Evolutionary conservation across 2,113 vertebrate species (phyloP).

Genomic region (Nyctereutes procyonoides): DNA sequence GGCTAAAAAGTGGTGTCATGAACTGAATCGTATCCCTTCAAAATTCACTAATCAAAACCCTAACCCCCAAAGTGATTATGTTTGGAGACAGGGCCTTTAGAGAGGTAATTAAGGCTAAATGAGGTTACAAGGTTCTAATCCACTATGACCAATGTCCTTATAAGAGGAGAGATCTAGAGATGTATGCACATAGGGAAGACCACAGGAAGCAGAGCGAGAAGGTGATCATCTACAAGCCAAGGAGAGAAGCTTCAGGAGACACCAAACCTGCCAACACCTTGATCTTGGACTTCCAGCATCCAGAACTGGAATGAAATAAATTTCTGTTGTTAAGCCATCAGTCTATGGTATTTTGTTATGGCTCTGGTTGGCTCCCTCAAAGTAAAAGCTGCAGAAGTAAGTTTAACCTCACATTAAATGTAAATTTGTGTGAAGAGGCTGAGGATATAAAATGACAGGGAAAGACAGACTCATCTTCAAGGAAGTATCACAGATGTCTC

Average conservation of each 20-base stretch:
- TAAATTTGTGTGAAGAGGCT: not conserved
- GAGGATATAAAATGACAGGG: not conserved
- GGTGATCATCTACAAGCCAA: not conserved
- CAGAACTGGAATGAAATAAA: not conserved
- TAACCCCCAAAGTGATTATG: not conserved
- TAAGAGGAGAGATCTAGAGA: not conserved
- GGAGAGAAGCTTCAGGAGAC: not conserved
- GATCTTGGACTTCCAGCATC: not conserved
- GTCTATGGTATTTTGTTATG: not conserved
- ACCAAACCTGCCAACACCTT: not conserved
- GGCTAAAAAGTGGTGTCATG: not conserved
- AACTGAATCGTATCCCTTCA: not conserved
- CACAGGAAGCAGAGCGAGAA: not conserved
- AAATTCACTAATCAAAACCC: not conserved
- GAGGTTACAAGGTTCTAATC: not conserved
- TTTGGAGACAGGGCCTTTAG: not conserved
- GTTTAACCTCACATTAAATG: not conserved
- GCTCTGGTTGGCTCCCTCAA: not conserved
- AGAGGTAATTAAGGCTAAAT: not conserved
- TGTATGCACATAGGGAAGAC: not conserved
- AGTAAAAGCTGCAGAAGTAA: not conserved
- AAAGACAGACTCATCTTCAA: not conserved
- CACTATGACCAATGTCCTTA: not conserved
- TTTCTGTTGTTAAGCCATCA: not conserved
- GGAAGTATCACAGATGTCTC: not conserved